Evolutionary conservation across 2,113 vertebrate species (phyloP).

Genomic region (Octodon degus): DNA sequence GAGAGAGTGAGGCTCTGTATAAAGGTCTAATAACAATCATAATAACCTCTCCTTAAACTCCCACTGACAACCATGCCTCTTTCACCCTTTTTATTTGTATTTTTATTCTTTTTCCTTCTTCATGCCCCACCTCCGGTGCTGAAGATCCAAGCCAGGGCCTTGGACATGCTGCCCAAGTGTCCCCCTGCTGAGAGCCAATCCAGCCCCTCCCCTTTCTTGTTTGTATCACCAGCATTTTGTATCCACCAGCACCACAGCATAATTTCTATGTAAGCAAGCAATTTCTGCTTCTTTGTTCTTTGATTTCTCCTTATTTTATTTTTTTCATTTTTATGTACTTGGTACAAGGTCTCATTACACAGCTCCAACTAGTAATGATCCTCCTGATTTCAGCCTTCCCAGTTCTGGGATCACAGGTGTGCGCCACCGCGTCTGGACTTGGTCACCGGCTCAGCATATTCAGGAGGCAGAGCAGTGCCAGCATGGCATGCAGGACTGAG

Average conservation of each 20-base stretch:
- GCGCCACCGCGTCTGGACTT: too few relatives aligned
- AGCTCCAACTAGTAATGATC: too few relatives aligned
- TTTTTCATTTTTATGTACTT: too few relatives aligned
- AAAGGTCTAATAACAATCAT: background rate
- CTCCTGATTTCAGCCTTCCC: too few relatives aligned
- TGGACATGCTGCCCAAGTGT: background rate
- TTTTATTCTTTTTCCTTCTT: background rate
- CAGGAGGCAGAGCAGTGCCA: too few relatives aligned
- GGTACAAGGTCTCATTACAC: too few relatives aligned
- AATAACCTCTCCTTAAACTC: background rate
- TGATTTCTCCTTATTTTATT: conserved; percentile 9
- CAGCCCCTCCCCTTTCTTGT: background rate
- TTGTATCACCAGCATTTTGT: conserved; percentile 1
- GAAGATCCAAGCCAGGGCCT: background rate
- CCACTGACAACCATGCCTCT: background rate
- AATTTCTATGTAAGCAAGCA: background rate
- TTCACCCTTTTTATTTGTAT: background rate
- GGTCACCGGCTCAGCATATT: too few relatives aligned
- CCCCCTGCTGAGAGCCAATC: background rate
- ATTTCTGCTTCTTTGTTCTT: conserved; percentile 1
- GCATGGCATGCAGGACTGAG: too few relatives aligned
- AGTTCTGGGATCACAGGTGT: too few relatives aligned
- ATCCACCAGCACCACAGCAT: background rate
- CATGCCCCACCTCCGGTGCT: background rate
- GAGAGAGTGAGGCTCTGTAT: background rate